These are phyloP conservation scores for Chrysogorgia sp. DNA, from an alignment of 92 coral and sea anemone genomes.

Conservation along the genomic window DNA sequence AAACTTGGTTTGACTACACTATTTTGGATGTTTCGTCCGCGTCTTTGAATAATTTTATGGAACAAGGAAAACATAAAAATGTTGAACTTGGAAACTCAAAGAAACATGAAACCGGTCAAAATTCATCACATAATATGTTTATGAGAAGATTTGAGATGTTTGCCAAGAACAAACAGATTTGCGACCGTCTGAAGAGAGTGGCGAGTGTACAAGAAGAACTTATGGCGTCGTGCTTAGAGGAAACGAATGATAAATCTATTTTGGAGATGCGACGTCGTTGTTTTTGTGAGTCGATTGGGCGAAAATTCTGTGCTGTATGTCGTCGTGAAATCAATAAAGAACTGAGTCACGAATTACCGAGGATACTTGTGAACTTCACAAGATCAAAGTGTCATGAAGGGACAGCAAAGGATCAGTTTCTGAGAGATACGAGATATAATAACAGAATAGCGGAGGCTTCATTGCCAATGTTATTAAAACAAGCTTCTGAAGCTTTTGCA, in stretches of 20 bases:
- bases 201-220: conserved; percentile 7
- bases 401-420: background rate
- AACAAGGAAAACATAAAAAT: background rate
- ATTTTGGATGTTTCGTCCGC: background rate
- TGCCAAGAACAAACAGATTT: conserved; percentile 3
- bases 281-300: conserved; percentile 38
- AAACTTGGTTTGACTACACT: background rate
- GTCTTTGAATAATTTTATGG: background rate
- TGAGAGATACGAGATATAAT: background rate
- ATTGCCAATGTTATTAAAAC: background rate
- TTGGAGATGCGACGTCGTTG: conserved; percentile 12
- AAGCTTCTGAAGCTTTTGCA: background rate
- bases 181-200: conserved; percentile 14
- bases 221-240: background rate
- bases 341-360: conserved; percentile 11
- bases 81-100: background rate
- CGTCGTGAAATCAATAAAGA: conserved; percentile 10
- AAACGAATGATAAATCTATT: background rate
- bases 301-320: conserved; percentile 35
- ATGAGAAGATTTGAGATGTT: conserved; percentile 14
- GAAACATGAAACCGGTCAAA: background rate
- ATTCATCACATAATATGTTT: conserved; percentile 11
- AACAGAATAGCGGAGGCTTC: background rate
- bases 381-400: background rate
- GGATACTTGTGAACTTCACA: conserved; percentile 6